phyloP scores from a whole-genome alignment of 1,140 invertebrate species.

The Caenorhabditis remanei region DNA sequence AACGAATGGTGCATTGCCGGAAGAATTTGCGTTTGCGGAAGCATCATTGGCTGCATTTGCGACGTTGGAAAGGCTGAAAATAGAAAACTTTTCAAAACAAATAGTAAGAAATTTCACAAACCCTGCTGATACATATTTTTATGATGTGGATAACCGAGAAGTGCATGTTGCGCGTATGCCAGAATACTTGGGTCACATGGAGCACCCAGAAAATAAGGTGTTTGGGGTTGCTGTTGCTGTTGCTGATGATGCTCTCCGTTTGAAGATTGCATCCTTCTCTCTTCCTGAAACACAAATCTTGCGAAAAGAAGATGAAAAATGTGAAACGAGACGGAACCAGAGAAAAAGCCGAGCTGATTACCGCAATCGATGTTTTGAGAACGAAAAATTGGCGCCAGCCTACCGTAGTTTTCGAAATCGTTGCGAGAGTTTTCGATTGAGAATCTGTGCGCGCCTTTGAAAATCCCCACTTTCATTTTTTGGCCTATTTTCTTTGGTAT shows the following conservation, averaged over 20 bases:
- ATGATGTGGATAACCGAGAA: constrained; percentile 26
- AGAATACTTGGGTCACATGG: constrained; percentile 38
- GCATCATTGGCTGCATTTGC: neutral
- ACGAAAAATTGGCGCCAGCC: neutral
- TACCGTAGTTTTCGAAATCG: neutral
- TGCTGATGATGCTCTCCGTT: constrained; percentile 43
- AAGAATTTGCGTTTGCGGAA: neutral
- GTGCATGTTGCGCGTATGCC: neutral
- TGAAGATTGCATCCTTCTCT: constrained; percentile 24
- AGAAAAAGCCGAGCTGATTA: neutral
- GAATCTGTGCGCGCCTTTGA: neutral
- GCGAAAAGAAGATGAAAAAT: neutral
- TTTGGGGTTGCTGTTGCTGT: neutral
- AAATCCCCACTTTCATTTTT: neutral
- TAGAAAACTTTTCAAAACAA: neutral
- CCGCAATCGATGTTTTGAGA: neutral
- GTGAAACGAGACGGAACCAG: neutral
- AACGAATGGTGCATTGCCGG: neutral
- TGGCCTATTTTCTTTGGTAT: neutral
- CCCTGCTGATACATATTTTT: constrained; percentile 34
- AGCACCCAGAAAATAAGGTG: neutral
- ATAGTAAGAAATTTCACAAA: neutral
- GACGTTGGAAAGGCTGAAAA: neutral
- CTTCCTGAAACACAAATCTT: neutral
- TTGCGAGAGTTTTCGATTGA: neutral